phyloP scores from a whole-genome alignment of 92 coral and sea anemone species.

The Siderastrea radians region DNA sequence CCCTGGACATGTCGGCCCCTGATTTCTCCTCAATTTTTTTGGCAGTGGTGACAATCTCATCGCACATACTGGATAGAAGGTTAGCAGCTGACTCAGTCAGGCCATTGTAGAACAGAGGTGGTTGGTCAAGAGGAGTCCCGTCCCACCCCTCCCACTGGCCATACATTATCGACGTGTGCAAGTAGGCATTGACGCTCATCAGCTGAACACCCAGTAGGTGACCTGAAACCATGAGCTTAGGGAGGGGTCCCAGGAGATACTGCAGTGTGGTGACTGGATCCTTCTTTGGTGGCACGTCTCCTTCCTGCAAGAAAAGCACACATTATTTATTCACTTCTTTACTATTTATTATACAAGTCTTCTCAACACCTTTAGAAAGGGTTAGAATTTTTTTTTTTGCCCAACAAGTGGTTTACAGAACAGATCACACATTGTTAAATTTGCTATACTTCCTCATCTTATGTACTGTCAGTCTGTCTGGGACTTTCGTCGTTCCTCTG shows the following conservation, averaged over 20 bases:
- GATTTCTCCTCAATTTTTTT: slow-evolving; percentile 39
- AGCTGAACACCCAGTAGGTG: slow-evolving; percentile 68
- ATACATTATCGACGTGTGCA: slow-evolving; percentile 75
- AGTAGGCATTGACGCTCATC: slow-evolving; percentile 70
- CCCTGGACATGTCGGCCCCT: slow-evolving; percentile 52
- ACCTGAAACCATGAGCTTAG: slow-evolving; percentile 59
- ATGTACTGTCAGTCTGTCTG: too few relatives aligned
- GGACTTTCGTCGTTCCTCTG: too few relatives aligned
- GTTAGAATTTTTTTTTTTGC: too few relatives aligned
- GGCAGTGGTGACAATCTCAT: slow-evolving; percentile 58
- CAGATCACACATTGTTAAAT: too few relatives aligned
- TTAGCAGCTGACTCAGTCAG: slow-evolving; percentile 63
- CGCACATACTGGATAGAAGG: slow-evolving; percentile 59
- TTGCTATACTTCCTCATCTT: too few relatives aligned
- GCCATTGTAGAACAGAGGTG: slow-evolving; percentile 74
- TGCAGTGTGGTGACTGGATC: slow-evolving; percentile 66
- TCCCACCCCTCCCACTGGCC: slow-evolving; percentile 83
- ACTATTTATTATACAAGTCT: too few relatives aligned
- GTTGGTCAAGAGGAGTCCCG: slow-evolving; percentile 68
- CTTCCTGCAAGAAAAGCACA: not conserved
- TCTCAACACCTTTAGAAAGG: not conserved
- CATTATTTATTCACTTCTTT: too few relatives aligned
- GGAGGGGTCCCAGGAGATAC: slow-evolving; percentile 66
- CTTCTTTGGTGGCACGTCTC: slow-evolving; percentile 53
- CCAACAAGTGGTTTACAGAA: too few relatives aligned